Percentiles rank a stretch among this genome's conserved stretches.
These are phyloP conservation scores for Sphyrna mokarran DNA, from an alignment of 2,113 vertebrate genomes.

Conservation along the genomic window DNA sequence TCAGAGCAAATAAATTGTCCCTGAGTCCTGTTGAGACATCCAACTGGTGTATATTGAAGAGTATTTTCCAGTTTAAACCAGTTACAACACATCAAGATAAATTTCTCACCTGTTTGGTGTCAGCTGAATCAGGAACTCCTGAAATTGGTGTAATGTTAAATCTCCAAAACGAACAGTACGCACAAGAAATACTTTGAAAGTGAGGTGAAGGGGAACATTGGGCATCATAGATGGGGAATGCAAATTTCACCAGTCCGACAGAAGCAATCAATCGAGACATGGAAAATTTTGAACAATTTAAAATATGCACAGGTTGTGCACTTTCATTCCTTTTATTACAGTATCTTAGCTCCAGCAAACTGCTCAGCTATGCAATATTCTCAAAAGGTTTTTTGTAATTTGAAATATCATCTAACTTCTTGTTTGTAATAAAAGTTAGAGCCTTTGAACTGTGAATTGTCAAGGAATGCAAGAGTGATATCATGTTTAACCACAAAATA, in stretches of 20 bases:
- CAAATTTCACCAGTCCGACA: not conserved
- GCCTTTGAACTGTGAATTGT: conserved; percentile 42
- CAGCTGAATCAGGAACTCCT: not conserved
- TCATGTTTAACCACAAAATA: conserved; percentile 55
- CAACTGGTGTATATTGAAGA: not conserved
- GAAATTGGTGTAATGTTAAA: not conserved
- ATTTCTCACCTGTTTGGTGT: not conserved
- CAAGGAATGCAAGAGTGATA: conserved; percentile 57
- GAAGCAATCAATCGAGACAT: not conserved
- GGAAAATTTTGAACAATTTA: not conserved
- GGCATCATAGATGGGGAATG: not conserved
- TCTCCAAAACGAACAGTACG: not conserved
- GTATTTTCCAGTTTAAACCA: not conserved
- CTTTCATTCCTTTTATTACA: not conserved
- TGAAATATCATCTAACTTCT: conserved; percentile 5
- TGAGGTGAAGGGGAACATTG: not conserved
- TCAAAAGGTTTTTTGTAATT: not conserved
- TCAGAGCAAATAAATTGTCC: not conserved
- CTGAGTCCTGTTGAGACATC: not conserved
- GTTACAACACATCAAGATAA: not conserved
- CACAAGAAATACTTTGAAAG: not conserved
- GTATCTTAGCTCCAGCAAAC: not conserved
- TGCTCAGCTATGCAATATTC: not conserved
- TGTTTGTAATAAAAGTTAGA: not conserved
- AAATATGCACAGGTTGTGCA: not conserved